These are phyloP conservation scores for Lucifuga dentata DNA, from an alignment of 2,113 vertebrate species.

Conservation along the genomic window DNA sequence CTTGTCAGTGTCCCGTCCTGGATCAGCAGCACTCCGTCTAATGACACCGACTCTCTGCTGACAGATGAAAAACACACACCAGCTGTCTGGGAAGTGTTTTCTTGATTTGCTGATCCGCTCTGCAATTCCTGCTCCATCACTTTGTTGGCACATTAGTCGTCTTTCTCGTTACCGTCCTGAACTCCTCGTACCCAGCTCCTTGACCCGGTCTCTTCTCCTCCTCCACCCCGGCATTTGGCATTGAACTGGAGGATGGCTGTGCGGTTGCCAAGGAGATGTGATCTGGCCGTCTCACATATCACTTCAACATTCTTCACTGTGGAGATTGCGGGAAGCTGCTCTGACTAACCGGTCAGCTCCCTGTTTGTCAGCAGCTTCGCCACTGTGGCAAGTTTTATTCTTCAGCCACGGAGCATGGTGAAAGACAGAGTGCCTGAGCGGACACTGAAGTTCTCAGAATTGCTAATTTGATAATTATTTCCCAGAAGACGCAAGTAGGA, in stretches of 20 bases:
- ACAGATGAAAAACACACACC: constrained; percentile 41
- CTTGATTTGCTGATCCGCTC: constrained; percentile 15
- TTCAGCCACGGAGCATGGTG: neutral
- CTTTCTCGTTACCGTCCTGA: constrained; percentile 32
- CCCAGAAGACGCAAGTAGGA: constrained; percentile 68
- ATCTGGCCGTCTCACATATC: constrained; percentile 40
- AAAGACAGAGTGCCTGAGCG: neutral
- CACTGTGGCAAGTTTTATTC: constrained; percentile 41
- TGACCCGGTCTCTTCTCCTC: constrained; percentile 7
- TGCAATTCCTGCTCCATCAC: constrained; percentile 16
- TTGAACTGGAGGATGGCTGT: constrained; percentile 14
- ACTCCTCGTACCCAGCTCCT: constrained; percentile 12
- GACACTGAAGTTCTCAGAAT: constrained; percentile 26
- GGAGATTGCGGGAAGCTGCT: constrained; percentile 44
- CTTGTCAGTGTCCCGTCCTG: constrained; percentile 59
- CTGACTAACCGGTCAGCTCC: constrained; percentile 38
- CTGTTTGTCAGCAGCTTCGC: constrained; percentile 42
- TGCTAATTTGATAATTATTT: constrained; percentile 58
- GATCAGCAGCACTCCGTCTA: constrained; percentile 48
- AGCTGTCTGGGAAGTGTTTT: constrained; percentile 9
- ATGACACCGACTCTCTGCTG: constrained; percentile 67
- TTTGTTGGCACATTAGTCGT: constrained; percentile 20
- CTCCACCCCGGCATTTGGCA: constrained; percentile 26
- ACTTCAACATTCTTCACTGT: constrained; percentile 52
- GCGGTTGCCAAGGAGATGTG: constrained; percentile 52